phyloP scores from a whole-genome alignment of 2,888 invertebrate species.

The Flabesymbios commensalis region DNA sequence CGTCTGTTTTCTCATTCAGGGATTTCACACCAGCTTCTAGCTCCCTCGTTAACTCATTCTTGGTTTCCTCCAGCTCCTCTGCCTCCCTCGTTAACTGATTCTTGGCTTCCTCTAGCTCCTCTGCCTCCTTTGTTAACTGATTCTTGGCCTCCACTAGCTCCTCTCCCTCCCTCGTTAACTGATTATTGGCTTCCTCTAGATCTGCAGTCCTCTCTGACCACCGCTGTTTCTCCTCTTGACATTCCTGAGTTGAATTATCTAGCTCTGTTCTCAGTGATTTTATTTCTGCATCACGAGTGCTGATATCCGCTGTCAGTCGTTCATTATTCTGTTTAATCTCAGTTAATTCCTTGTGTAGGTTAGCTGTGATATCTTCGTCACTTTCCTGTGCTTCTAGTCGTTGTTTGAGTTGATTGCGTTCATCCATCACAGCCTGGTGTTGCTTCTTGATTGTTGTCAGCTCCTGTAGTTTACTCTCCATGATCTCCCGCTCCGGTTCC shows the following conservation, averaged over 20 bases:
- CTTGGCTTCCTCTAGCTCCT: not conserved
- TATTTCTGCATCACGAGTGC: too few relatives aligned
- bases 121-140: not conserved
- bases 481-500: conserved; percentile 26
- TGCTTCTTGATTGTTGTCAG: conserved; percentile 8
- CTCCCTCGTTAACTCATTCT: not conserved
- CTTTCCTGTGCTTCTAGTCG: conserved; percentile 3
- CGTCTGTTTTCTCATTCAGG: not conserved
- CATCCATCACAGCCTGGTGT: conserved; percentile 2
- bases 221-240: not conserved
- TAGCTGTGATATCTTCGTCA: not conserved
- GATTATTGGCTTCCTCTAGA: not conserved
- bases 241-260: not conserved
- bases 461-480: conserved; percentile 23
- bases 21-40: not conserved
- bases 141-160: not conserved
- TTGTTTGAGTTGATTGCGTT: not conserved
- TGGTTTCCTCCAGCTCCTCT: not conserved
- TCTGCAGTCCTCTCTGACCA: not conserved
- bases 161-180: not conserved
- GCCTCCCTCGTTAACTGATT: not conserved
- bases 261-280: too few relatives aligned
- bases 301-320: too few relatives aligned
- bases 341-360: not conserved
- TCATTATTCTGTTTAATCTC: too few relatives aligned